Evolutionary conservation across 2,113 vertebrate species (phyloP), one percentile per base, ranked within the genome.

Genomic region (Passer domesticus): DNA sequence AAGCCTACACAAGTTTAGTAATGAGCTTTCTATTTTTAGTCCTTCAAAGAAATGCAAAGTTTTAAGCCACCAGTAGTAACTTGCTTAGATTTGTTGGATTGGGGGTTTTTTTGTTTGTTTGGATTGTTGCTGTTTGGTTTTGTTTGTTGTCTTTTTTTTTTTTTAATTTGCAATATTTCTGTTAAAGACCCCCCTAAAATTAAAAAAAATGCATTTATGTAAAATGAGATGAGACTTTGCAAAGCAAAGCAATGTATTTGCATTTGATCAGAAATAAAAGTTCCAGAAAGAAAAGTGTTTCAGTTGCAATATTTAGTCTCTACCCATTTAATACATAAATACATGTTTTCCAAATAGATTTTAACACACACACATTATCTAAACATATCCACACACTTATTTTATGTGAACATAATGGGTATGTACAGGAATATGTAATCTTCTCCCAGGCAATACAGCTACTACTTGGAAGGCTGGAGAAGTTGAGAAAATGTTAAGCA

Each of bases 161-260:
- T 41, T 2, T n/a, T 8, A 15, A 28, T 47, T 20, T 20, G 1
- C 24, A 31, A 33, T n/a, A 50, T 55, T 68, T 76, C 13, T 56
- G 1, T 50, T 79, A 4, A 59, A 73, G 31, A 14, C 5, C 2
- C 1, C 4, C 7, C 11, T 1, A 8, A 63, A 67, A n/a, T 3
- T 37, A 37, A 37, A 37, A 37, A 37, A 56, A 41, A 37, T 6
- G 15, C 6, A 53, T 16, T 66, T 28, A 41, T 30, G 6, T 69
- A 62, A 62, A 8, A 21, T 74, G 9, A 55, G 7, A 60, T 11
- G 64, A 64, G 5, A 5, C 25, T 69, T 77, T 35, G 9, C 23
- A 69, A 79, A 72, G 23, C 5, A 85, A 83, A 83, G 13, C 3
- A 62, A 55, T 10, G 11, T 5, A 35, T 67, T 83, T 73, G 18